phyloP scores from a whole-genome alignment of 2,113 vertebrate genomes.

The Ploceus nigricollis region DNA sequence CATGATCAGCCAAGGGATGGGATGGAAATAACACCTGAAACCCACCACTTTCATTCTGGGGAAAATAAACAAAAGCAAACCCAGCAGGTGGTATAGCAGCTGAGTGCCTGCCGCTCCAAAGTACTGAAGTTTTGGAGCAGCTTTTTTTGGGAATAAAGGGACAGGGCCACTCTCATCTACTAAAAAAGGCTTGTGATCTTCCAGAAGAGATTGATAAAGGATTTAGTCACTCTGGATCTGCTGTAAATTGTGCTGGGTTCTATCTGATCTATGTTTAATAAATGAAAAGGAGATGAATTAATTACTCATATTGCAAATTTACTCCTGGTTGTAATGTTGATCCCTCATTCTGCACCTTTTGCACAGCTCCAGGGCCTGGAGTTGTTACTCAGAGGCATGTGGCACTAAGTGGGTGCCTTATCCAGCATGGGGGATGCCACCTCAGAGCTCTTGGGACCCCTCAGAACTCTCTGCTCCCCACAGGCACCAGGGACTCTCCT shows the following conservation, averaged over 20 bases:
- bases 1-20: not conserved
- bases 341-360: not conserved
- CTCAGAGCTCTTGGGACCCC: not conserved
- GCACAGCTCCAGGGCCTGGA: not conserved
- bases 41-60: not conserved
- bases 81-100: not conserved
- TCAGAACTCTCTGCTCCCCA: not conserved
- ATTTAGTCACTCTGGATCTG: not conserved
- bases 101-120: not conserved
- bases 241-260: not conserved
- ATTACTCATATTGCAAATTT: not conserved
- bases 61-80: conserved; percentile 6
- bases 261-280: not conserved
- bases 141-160: no score
- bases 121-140: not conserved
- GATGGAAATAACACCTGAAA: not conserved
- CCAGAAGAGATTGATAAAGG: not conserved
- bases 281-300: not conserved
- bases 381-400: not conserved
- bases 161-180: not conserved
- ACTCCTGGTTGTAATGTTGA: not conserved
- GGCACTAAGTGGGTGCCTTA: not conserved
- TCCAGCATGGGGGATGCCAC: not conserved
- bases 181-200: not conserved
- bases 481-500: not conserved